A percentile compares a stretch with the other conserved stretches of the same genome.
These are phyloP conservation scores for Stichodactyla mertensii DNA, from an alignment of 64 coral and sea anemone genomes.

Conservation along the genomic window DNA sequence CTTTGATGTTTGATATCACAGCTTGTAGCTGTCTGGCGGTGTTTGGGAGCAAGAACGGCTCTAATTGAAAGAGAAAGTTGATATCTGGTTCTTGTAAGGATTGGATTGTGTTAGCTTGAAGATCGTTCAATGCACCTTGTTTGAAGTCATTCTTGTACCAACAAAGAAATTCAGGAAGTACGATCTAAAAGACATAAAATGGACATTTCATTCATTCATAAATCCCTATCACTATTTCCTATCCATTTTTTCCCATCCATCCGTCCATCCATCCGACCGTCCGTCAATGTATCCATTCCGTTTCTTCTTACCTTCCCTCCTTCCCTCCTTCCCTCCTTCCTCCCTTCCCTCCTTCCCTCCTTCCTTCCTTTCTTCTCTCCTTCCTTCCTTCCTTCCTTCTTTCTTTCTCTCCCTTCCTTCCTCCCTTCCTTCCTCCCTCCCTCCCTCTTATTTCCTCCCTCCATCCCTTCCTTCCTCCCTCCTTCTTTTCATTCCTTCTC, in stretches of 20 bases:
- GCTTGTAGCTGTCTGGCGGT: conserved; percentile 46
- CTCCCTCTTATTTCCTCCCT: no score
- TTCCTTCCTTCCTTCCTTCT: no score
- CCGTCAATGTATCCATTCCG: background rate
- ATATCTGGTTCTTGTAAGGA: conserved; percentile 39
- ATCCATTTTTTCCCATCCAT: no score
- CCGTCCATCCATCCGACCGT: no score
- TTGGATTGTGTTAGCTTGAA: background rate
- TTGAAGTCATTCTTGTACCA: conserved; percentile 90
- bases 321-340: no score
- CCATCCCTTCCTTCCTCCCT: no score
- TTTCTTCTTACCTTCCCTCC: background rate
- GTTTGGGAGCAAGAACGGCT: conserved; percentile 52
- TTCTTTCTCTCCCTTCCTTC: no score
- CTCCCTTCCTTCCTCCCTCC: background rate
- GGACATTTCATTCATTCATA: background rate
- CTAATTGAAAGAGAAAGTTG: conserved; percentile 56
- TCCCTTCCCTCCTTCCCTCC: background rate
- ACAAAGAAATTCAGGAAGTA: conserved; percentile 73
- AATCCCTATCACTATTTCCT: no score
- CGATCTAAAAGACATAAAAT: conserved; percentile 23
- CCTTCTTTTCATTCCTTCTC: no score
- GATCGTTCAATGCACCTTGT: conserved; percentile 21
- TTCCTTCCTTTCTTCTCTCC: no score
- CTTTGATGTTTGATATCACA: conserved; percentile 58